Evolutionary conservation across 2,113 vertebrate species (phyloP).

Genomic region (Rhea pennata): DNA sequence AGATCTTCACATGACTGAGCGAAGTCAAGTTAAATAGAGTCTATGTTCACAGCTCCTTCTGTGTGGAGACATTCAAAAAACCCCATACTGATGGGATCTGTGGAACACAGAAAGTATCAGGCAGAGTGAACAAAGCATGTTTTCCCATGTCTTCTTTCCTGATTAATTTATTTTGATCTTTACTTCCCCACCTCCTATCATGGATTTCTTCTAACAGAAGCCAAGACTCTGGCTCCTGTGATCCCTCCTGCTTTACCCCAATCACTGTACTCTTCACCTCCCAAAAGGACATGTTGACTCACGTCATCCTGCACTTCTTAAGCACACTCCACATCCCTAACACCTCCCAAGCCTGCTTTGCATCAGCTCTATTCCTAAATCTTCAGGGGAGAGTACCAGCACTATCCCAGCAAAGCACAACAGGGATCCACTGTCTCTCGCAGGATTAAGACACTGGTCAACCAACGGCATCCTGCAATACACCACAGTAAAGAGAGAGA

Average conservation of each 20-base stretch:
- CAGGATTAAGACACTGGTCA: not conserved
- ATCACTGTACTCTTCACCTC: not conserved
- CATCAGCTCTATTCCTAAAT: not conserved
- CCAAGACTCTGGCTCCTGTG: not conserved
- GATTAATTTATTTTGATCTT: not conserved
- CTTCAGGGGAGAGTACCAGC: not conserved
- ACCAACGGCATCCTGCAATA: not conserved
- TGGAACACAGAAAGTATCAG: not conserved
- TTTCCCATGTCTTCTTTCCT: not conserved
- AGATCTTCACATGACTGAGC: not conserved
- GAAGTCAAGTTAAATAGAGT: not conserved
- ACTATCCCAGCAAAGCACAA: not conserved
- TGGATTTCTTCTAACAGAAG: not conserved
- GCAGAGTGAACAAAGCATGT: not conserved
- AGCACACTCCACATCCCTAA: not conserved
- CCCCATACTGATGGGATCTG: fast-evolving
- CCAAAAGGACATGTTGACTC: not conserved
- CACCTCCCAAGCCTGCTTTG: not conserved
- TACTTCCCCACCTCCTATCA: not conserved
- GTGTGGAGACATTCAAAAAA: not conserved
- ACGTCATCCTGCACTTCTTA: not conserved
- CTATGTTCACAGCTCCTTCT: not conserved
- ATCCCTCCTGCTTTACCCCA: not conserved
- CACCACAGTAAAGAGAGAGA: not conserved
- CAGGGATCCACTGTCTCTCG: not conserved